Evolutionary conservation across 2,113 vertebrate species (phyloP), one percentile per base, ranked within the genome.

Genomic region (Bagarius yarrelli): DNA sequence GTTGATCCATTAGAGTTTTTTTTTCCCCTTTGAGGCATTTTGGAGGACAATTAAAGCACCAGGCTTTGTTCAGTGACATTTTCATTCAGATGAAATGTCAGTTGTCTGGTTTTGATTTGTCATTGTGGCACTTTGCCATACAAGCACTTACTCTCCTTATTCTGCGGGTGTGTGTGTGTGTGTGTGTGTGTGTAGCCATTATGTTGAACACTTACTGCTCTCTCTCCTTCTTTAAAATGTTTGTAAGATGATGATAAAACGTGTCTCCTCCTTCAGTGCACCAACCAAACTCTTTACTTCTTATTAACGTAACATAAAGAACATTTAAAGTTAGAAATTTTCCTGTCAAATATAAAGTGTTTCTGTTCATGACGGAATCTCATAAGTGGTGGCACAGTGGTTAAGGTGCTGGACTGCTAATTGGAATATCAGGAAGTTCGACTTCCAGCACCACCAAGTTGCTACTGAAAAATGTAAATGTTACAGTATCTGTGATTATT

Each of bases 81-180:
- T 79, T 69, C 52, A 66, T 79, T 56, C 53, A 57, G 78, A 79
- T 70, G 64, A 70, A 79, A 70, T 55, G 56, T 59, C 56, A 60
- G 40, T 61, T 50, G 69, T 53, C 69, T 81, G 79, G 16, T 72
- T 72, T 32, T 72, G 55, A 80, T 73, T 81, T 81, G 59, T 81
- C 59, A 64, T 52, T 64, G 70, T 74, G 79, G 79, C 79, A 52
- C 70, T 40, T 36, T 81, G 79, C 79, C 79, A 81, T 55, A 61
- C 34, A 81, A 74, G 70, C 79, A 81, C 79, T 81, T 81, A 81
- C 70, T 53, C 27, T 60, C 21, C 15, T 53, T 74, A 57, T 70
- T 57, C 30, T 5, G 21, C 5, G 3, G 1, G 52, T 57, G 72
- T 56, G 53, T 36, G 27, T 64, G 30, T 32, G n/a, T 32, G 27